Base-by-base conservation (phyloP, 2,888 invertebrate species). In the Watsonalla cultraria region DNA sequence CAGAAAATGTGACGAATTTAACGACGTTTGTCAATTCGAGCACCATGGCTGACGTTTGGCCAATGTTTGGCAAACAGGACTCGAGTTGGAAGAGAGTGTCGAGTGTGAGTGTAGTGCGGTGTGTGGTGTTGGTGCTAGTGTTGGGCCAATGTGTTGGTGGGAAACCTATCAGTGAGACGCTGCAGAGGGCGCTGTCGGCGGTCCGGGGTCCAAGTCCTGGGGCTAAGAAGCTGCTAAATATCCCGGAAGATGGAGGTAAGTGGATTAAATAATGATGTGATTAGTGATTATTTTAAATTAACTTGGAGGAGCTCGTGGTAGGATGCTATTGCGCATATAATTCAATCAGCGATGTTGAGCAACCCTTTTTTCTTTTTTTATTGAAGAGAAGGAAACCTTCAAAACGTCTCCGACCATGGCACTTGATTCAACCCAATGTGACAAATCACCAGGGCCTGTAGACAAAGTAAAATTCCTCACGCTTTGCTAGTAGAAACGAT, bases 231-330 rank as follows among this genome's bases (percentile, higher is more conserved):
- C 70, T 91, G 76, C 82, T 91, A 33, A 91, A 91, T 64, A 91
- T 91, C 53, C 91, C 91, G 54, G 91, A 91, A 62, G 91, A 91
- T 86, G 91, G 90, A 91, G 91, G 91, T 91, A 49, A 68, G 86
- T 66, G 15, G 24, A 24, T 24, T 24, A 1, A 24, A 4, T 24
- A 24, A 24, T 24, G 24, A 4, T 2, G 24, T 24, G 4, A 24
- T 24, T 24, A 24, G 1, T 1, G 4, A 24, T 24, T 24, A 4
- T 24, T 24, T 24, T n/a, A n/a, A n/a, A 24, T 24, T 1, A 24
- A 24, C 4, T 24, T 24, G 24, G 4, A 24, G 24, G 24, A 24
- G 24, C 24, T n/a, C n/a, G n/a, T n/a, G n/a, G n/a, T n/a, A n/a
- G n/a, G n/a, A n/a, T n/a, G n/a, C n/a, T n/a, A n/a, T n/a, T n/a